Percentiles rank a stretch among this genome's conserved stretches.
These are phyloP conservation scores for Oxystoma pomonae DNA, from an alignment of 2,888 invertebrate genomes.

Conservation along the genomic window DNA sequence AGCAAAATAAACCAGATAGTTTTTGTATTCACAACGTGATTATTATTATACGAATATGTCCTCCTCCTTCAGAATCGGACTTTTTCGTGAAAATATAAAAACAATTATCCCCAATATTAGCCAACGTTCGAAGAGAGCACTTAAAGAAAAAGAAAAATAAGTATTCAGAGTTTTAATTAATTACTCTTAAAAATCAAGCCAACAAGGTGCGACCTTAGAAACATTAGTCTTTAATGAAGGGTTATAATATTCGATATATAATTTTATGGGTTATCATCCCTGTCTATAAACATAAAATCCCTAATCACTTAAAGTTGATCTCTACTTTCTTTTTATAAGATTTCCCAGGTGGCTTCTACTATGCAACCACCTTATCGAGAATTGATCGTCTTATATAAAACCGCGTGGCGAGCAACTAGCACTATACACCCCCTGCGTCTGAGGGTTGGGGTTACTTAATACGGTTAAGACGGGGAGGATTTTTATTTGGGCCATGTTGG, in stretches of 20 bases:
- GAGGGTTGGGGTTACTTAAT: background rate
- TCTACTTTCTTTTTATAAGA: background rate
- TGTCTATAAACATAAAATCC: background rate
- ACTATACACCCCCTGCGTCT: background rate
- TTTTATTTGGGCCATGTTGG: background rate
- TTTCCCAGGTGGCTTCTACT: background rate
- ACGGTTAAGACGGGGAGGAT: background rate
- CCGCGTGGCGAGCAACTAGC: background rate
- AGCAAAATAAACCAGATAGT: no score
- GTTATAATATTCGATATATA: background rate
- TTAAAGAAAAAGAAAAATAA: no score
- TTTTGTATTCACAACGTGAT: no score
- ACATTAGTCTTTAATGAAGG: background rate
- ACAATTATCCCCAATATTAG: no score
- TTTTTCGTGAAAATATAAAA: no score
- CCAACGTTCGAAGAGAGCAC: no score
- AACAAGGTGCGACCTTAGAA: background rate
- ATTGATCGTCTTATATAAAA: background rate
- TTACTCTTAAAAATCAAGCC: no score
- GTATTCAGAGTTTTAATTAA: no score
- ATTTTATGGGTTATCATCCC: background rate
- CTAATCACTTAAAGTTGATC: background rate
- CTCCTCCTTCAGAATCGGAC: no score
- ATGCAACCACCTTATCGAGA: background rate
- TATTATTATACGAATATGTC: no score